Base-by-base conservation (phyloP, 2,888 invertebrate species). In the Platycheirus rosarum region DNA sequence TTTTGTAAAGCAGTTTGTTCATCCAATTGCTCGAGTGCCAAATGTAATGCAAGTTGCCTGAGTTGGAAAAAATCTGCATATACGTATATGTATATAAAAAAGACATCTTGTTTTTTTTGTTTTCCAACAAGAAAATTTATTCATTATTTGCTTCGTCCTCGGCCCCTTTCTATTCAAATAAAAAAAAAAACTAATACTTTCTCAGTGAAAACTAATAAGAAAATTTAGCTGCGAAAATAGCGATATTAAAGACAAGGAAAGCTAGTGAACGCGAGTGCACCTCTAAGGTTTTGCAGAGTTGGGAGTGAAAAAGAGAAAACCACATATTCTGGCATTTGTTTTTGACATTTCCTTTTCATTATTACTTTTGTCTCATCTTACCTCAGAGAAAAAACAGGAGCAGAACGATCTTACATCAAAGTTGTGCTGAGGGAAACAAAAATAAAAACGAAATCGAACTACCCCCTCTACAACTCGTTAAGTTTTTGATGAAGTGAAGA, bases 291-390 rank as follows among this genome's bases (percentile, higher is more conserved):
- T 35, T 9, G 5, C n/a, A n/a, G 37, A 29, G 13, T 16, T n/a
- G 42, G 37, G 44, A 44, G 60, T 23, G 48, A 5, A 51, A 79
- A 62, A 42, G 62, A 76, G 70, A 62, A 4, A n/a, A n/a, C 48
- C 11, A 8, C 20, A 51, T 7, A 55, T 42, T 44, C 11, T 32
- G 35, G n/a, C n/a, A 40, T 65, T 80, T 76, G 76, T 80, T 80
- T 79, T 80, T 80, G 80, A 80, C 80, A 71, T 71, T 69, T 69
- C 55, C 44, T 57, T 57, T 80, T 71, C 76, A 70, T 60, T 75
- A 60, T 70, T 57, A 60, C 70, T 51, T 32, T 51, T 32, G 44
- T 71, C 23, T 57, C 60, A 29, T 46, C 32, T 57, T 20, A 23
- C 14, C 26, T 35, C 11, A 18, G 49, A 75, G 57, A 29, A 80